Percentiles rank a stretch among this genome's conserved stretches.
Conservation (phyloP, 2,888 invertebrate species). For the Amorpha juglandis region DNA sequence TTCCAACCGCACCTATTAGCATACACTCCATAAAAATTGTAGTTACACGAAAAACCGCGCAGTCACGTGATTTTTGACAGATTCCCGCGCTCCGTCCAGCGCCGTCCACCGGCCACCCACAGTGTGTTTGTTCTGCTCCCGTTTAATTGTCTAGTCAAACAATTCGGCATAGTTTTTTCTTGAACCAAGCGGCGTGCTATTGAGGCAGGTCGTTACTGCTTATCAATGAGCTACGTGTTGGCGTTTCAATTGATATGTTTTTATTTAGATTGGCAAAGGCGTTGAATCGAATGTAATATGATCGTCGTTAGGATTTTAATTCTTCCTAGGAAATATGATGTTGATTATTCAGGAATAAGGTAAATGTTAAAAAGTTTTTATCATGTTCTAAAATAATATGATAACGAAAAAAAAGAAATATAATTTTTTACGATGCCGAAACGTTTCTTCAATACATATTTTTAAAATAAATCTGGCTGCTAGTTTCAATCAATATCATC, state of each 20-base stretch:
- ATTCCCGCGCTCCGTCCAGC: conserved; percentile 31
- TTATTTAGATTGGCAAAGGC: not conserved
- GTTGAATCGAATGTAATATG: no score
- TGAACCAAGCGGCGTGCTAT: conserved; percentile 41
- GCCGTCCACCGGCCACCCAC: conserved; percentile 62
- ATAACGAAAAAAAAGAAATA: no score
- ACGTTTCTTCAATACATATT: no score
- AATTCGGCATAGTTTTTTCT: conserved; percentile 60
- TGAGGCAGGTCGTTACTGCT: conserved; percentile 52
- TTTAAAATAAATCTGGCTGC: no score
- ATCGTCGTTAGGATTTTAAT: not conserved
- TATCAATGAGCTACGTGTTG: conserved; percentile 26
- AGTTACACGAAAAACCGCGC: conserved; percentile 49
- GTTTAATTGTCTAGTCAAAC: conserved; percentile 78
- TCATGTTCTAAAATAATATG: no score
- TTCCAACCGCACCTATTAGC: not conserved
- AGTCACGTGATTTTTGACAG: conserved; percentile 60
- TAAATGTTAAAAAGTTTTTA: no score
- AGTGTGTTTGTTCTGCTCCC: conserved; percentile 62
- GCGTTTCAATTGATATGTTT: not conserved
- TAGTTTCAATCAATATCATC: no score
- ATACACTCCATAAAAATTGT: conserved; percentile 7
- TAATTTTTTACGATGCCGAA: no score
- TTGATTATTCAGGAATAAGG: no score
- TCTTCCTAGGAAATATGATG: not conserved